Base-by-base conservation (phyloP, 2,113 vertebrate genomes). In the Xyrauchen texanus region DNA sequence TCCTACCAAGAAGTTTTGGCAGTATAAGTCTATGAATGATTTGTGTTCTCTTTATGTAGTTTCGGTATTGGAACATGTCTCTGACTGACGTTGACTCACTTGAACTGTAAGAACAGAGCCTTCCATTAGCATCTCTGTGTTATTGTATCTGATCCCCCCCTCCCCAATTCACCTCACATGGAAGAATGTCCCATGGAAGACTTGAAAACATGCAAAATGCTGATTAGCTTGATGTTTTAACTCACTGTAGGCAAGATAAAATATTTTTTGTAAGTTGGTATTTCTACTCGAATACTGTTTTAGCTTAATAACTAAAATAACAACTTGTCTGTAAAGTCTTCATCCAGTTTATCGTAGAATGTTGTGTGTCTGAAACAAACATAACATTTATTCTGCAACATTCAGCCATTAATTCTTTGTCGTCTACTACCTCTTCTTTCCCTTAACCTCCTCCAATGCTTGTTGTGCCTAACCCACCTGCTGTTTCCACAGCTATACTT, bases 401-500 rank as follows among this genome's bases (percentile, higher is more conserved):
- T 53, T 21, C 16, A 16, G 45, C 15, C n/a, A 55, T n/a, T n/a
- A 11, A 15, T 61, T 49, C 21, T 68, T 60, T 13, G 64, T 55
- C 15, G 42, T 21, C 12, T 5, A 52, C n/a, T 60, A 57, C 13
- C 21, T 34, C 47, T 55, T 67, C 3, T 76, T 58, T 52, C 16
- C 68, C 62, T 12, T 10, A 34, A 3, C 45, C 8, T 68, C 76
- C 64, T 78, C 53, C 15, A 6, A 72, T 68, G 60, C 58, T 46
- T 55, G 61, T 13, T 64, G 45, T 71, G 49, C 67, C 4, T 0
- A 51, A 12, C 52, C 78, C 78, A 62, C 83, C 76, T 49, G 68
- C 83, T 84, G 83, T 64, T 73, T 68, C 53, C 72, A 62, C 64
- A 46, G 64, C 53, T 11, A 13, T 8, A 68, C 65, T 42, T 75